Evolutionary conservation across 2,888 invertebrate species (phyloP).

Genomic region (Gandaritis pyraliata): DNA sequence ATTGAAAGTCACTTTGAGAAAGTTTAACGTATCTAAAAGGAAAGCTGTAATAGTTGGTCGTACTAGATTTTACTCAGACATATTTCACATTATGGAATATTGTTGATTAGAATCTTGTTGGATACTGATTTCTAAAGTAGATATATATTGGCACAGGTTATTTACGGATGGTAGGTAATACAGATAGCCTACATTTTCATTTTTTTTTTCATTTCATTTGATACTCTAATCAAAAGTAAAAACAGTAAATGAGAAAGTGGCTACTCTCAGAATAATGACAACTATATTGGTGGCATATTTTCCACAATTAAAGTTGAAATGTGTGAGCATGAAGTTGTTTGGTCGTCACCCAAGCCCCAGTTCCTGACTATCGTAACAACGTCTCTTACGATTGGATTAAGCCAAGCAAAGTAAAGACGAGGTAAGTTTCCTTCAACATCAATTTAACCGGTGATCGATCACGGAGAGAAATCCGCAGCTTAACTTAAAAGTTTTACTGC

Average conservation of each 20-base stretch:
- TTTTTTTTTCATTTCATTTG: no score
- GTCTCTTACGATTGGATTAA: conserved; percentile 46
- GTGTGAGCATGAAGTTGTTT: no score
- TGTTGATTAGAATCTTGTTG: conserved; percentile 7
- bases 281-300: no score
- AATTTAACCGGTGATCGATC: conserved; percentile 56
- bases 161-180: neutral
- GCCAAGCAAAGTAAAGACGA: conserved; percentile 48
- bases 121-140: neutral
- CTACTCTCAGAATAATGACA: no score
- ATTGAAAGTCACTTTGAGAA: conserved; percentile 58
- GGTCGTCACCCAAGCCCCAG: conserved; percentile 20
- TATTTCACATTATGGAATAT: conserved; percentile 16
- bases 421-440: conserved; percentile 57
- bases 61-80: conserved; percentile 29
- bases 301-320: no score
- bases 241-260: no score
- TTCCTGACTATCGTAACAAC: conserved; percentile 48
- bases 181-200: neutral
- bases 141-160: neutral
- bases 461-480: conserved; percentile 51
- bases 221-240: no score
- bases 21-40: conserved; percentile 41
- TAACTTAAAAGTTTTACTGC: conserved; percentile 42
- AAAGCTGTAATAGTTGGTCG: conserved; percentile 37